phyloP scores from a whole-genome alignment of 2,113 vertebrate species.

The Nipponia nippon region DNA sequence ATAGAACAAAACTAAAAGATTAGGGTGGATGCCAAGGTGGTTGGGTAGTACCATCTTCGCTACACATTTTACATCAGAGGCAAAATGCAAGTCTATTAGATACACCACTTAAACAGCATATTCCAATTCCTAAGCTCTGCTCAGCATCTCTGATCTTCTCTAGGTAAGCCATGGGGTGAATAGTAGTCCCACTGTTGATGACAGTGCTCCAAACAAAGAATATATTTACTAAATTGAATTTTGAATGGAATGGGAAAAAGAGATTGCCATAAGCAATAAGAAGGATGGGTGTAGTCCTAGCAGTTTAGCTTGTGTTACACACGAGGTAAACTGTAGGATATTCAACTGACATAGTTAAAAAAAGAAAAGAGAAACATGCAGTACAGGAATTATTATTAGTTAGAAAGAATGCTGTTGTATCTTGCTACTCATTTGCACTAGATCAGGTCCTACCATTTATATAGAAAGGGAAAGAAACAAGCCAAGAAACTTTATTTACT shows the following conservation, averaged over 20 bases:
- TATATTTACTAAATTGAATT: neutral
- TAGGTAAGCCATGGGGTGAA: neutral
- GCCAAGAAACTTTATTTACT: conserved; percentile 3
- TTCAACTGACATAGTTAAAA: neutral
- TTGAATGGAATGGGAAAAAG: neutral
- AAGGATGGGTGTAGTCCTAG: neutral
- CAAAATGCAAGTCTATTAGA: neutral
- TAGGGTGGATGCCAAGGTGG: neutral
- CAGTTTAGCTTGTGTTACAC: neutral
- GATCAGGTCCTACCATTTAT: neutral
- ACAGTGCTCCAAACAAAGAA: neutral
- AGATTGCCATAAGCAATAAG: neutral
- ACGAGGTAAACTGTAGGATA: neutral
- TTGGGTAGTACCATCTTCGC: neutral
- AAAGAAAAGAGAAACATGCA: neutral
- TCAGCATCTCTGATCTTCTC: neutral
- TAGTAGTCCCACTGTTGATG: neutral
- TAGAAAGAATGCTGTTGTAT: neutral
- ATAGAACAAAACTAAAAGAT: neutral
- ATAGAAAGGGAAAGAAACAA: neutral
- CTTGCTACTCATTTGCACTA: neutral
- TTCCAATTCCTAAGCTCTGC: neutral
- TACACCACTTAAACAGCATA: neutral
- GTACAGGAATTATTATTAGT: neutral
- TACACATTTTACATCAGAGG: neutral